Evolutionary conservation across 1,140 invertebrate species (phyloP).

Genomic region (honey bee (Apis mellifera)): Amel_HAv3.1 CM009934.2:12991501-12992000

Average conservation of each 20-base stretch:
- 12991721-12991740: too few relatives aligned
- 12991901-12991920: not conserved
- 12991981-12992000: slow-evolving; percentile 7
- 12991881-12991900: not conserved
- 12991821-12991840: slow-evolving; percentile 43
- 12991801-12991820: slow-evolving; percentile 55
- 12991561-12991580: slow-evolving; percentile 2
- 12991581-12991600: slow-evolving; percentile 32
- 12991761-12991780: slow-evolving; percentile 46
- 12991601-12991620: slow-evolving; percentile 46
- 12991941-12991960: not conserved
- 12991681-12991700: not conserved
- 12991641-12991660: slow-evolving; percentile 36
- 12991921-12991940: too few relatives aligned
- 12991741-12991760: slow-evolving; percentile 10
- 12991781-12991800: slow-evolving; percentile 25
- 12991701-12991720: too few relatives aligned
- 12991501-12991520: too few relatives aligned
- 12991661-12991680: not conserved
- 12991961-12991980: not conserved
- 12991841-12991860: slow-evolving; percentile 15
- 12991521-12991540: too few relatives aligned
- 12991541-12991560: too few relatives aligned
- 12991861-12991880: not conserved
- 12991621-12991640: slow-evolving; percentile 48